phyloP scores from a whole-genome alignment of 1,140 invertebrate genomes.

The Saccostrea echinata region DNA sequence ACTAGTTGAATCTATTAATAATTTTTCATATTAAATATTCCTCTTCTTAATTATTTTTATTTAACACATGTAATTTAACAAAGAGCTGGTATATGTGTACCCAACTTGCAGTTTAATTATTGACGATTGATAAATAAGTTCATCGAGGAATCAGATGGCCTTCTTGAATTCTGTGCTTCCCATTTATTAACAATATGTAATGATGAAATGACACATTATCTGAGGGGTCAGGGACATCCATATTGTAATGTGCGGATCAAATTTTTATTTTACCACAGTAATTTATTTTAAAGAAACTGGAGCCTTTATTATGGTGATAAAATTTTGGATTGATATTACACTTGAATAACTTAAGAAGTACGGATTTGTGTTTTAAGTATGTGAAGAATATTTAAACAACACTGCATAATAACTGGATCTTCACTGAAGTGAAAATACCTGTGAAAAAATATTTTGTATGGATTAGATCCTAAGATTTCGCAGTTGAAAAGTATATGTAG shows the following conservation, averaged over 20 bases:
- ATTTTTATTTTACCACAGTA: slow-evolving; percentile 18
- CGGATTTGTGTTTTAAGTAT: too few species aligned
- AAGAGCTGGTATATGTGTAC: not conserved
- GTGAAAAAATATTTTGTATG: too few species aligned
- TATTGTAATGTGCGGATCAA: not conserved
- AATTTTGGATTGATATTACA: not conserved
- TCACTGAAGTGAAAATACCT: too few species aligned
- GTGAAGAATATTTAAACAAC: too few species aligned
- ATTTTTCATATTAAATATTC: not conserved
- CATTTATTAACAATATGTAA: slow-evolving; percentile 3
- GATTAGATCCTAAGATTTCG: too few species aligned
- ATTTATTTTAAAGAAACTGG: not conserved
- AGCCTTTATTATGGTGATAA: not conserved
- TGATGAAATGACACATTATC: not conserved
- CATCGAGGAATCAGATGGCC: not conserved
- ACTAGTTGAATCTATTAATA: not conserved
- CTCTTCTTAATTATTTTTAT: not conserved
- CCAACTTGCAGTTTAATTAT: not conserved
- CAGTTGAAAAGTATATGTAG: too few species aligned
- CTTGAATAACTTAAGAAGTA: too few species aligned
- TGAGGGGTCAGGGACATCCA: not conserved
- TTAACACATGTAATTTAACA: not conserved
- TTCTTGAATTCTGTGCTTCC: not conserved
- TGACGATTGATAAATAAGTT: not conserved
- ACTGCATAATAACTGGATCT: too few species aligned